These are phyloP conservation scores for Pangasius mekongensis DNA, from an alignment of 2,797 vertebrate genomes.

Conservation along the genomic window DNA sequence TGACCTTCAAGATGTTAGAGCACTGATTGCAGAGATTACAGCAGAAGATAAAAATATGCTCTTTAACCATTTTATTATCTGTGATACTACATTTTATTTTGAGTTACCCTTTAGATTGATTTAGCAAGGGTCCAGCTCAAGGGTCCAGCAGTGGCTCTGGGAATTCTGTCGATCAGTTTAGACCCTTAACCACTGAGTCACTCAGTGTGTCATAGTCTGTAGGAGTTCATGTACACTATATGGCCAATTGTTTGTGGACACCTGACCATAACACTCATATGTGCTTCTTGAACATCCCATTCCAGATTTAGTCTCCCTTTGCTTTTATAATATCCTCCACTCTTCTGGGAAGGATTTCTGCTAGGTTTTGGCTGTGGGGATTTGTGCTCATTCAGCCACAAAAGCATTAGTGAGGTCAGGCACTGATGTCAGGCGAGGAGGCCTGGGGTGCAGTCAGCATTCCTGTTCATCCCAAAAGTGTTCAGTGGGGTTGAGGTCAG, in stretches of 20 bases:
- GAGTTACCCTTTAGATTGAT: not conserved
- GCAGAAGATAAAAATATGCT: slow-evolving; percentile 13
- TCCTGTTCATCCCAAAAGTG: not conserved
- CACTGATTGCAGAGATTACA: slow-evolving; percentile 9
- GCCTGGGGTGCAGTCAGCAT: not conserved
- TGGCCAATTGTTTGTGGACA: not conserved
- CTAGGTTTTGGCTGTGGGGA: not conserved
- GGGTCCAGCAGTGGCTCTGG: not conserved
- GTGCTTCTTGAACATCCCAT: not conserved
- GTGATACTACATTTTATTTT: slow-evolving; percentile 8
- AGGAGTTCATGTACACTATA: not conserved
- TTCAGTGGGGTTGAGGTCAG: not conserved
- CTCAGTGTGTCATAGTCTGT: not conserved
- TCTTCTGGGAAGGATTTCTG: not conserved
- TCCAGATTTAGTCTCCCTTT: not conserved
- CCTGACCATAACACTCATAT: not conserved
- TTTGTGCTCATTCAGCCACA: not conserved
- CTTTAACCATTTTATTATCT: not conserved
- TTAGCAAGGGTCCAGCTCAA: not conserved
- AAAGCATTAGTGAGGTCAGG: not conserved
- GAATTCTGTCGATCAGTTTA: not conserved
- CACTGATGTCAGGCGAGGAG: not conserved
- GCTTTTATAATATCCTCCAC: not conserved
- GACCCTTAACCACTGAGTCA: not conserved
- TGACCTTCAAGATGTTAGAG: slow-evolving; percentile 25